A percentile compares a stretch with the other conserved stretches of the same genome.
Conservation (phyloP, 2,797 vertebrate species). For the Tamandua tetradactyla region DNA sequence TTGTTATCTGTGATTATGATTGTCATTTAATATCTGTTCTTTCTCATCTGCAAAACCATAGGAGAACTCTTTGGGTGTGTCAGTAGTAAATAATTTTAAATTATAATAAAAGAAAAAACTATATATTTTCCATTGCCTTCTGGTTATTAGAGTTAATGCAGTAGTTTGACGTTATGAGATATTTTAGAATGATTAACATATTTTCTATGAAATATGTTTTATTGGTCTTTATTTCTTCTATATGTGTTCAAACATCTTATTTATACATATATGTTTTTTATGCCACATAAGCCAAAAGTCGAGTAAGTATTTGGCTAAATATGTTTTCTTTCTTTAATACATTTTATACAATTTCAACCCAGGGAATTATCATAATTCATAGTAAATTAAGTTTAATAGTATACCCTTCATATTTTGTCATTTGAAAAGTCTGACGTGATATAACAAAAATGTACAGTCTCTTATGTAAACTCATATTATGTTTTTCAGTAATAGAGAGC, state of each 20-base stretch:
- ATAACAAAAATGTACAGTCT: constrained; percentile 7
- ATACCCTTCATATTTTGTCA: neutral
- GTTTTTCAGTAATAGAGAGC: neutral
- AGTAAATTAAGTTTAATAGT: constrained; percentile 27
- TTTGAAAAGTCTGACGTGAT: constrained; percentile 11
- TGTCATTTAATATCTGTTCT: constrained; percentile 51
- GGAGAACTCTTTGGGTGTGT: constrained; percentile 9
- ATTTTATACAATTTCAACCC: constrained; percentile 26
- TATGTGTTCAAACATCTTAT: neutral
- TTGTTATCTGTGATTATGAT: neutral
- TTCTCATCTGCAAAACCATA: constrained; percentile 48
- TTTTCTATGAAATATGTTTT: constrained; percentile 47
- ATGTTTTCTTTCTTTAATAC: constrained; percentile 40
- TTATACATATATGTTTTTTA: neutral
- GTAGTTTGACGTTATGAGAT: constrained; percentile 22
- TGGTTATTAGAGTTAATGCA: constrained; percentile 14
- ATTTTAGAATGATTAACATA: constrained; percentile 48
- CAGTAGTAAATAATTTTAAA: constrained; percentile 49
- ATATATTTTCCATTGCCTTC: neutral
- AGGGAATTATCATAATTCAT: neutral
- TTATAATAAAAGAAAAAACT: constrained; percentile 25
- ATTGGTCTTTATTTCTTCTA: constrained; percentile 26
- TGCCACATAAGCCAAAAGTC: constrained; percentile 3
- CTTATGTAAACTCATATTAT: neutral
- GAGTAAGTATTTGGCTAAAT: constrained; percentile 11